A percentile compares a stretch with the other conserved stretches of the same genome.
These are phyloP conservation scores for Triplophysa yarkandensis DNA, from an alignment of 2,797 vertebrate genomes.

Conservation along the genomic window DNA sequence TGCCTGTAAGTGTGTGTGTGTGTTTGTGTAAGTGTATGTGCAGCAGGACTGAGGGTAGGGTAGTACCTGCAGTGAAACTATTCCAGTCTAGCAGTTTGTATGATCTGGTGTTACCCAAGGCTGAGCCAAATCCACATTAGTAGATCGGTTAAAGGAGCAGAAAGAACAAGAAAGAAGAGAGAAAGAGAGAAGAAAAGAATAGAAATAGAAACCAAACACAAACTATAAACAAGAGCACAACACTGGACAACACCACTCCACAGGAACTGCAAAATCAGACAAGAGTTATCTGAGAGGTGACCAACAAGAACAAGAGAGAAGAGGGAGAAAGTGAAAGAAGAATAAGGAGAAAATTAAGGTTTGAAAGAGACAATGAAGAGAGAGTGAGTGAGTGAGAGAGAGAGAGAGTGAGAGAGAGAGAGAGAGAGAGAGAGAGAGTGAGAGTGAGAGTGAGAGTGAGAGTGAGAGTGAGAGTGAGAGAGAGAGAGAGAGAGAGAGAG, in stretches of 20 bases:
- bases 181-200: conserved; percentile 39
- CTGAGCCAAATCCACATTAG: conserved; percentile 99
- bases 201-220: conserved; percentile 79
- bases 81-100: conserved; percentile 99
- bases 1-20: conserved; percentile 81
- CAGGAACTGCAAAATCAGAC: conserved; percentile 90
- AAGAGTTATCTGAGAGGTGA: conserved; percentile 75
- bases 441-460: conserved; percentile 34
- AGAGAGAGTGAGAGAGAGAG: neutral
- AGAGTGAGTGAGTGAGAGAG: neutral
- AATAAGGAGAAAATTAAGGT: conserved; percentile 39
- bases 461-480: conserved; percentile 49
- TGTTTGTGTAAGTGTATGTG: conserved; percentile 61
- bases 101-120: conserved; percentile 99
- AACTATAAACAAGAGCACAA: conserved; percentile 89
- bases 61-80: conserved; percentile 99
- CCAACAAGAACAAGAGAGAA: conserved; percentile 57
- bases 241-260: conserved; percentile 86
- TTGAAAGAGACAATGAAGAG: conserved; percentile 14
- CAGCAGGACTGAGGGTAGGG: conserved; percentile 66
- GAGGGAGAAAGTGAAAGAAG: conserved; percentile 53
- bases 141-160: conserved; percentile 86
- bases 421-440: conserved; percentile 21
- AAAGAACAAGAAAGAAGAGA: conserved; percentile 63
- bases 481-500: neutral